Percentiles rank a stretch among this genome's conserved stretches.
Evolutionary conservation across 1,140 invertebrate species (phyloP).

Genomic region (Campoletis sonorensis): DNA sequence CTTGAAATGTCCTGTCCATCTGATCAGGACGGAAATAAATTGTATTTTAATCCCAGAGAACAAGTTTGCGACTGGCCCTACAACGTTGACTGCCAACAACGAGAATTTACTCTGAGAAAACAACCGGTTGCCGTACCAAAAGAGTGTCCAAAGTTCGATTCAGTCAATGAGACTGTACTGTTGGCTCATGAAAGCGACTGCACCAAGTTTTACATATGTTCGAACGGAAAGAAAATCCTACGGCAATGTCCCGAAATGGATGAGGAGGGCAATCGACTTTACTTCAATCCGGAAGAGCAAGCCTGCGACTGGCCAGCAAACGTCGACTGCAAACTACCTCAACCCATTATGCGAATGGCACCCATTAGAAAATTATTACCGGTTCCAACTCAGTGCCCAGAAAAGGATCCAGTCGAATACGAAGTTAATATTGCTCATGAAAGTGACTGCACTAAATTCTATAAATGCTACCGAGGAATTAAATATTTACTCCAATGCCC

Average conservation of each 20-base stretch:
- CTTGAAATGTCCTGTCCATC: background rate
- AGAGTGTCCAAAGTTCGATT: slow-evolving; percentile 36
- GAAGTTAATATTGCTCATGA: background rate
- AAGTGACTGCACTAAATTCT: background rate
- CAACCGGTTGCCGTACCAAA: background rate
- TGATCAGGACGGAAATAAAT: background rate
- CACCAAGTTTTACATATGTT: slow-evolving; percentile 50
- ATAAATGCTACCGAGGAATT: background rate
- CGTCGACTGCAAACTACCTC: background rate
- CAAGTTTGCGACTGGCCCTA: slow-evolving; percentile 29
- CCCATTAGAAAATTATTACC: background rate
- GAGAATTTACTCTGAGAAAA: background rate
- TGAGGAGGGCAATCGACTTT: slow-evolving; percentile 18
- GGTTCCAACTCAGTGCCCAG: slow-evolving; percentile 2
- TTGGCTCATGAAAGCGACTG: slow-evolving; percentile 51
- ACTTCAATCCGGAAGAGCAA: slow-evolving; percentile 39
- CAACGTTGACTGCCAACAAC: slow-evolving; percentile 8
- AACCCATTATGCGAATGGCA: background rate
- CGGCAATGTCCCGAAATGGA: slow-evolving; percentile 14
- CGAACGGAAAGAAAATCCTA: background rate
- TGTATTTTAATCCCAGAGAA: background rate
- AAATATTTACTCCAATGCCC: background rate
- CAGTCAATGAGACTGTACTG: slow-evolving; percentile 29
- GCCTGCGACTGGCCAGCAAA: slow-evolving; percentile 47
- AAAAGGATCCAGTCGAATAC: background rate